phyloP scores from a whole-genome alignment of 2,113 vertebrate genomes.

The Mormyrus iriodes region DNA sequence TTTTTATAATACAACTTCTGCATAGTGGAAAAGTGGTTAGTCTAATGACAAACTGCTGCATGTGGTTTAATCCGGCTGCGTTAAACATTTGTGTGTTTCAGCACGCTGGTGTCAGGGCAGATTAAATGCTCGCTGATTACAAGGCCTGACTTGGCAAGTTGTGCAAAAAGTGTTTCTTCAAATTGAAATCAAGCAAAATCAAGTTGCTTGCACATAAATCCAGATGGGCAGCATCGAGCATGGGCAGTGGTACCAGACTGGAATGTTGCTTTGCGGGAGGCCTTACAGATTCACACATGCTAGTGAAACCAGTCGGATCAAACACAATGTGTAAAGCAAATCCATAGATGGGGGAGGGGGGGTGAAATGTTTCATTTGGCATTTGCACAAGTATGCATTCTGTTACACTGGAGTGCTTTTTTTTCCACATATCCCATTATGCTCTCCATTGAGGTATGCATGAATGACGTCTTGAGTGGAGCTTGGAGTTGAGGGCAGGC shows the following conservation, averaged over 20 bases:
- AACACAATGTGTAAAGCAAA: constrained; percentile 18
- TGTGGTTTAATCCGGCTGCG: constrained; percentile 21
- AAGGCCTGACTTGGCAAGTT: constrained; percentile 30
- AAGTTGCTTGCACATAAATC: constrained; percentile 28
- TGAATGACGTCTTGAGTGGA: neutral
- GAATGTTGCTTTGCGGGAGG: constrained; percentile 22
- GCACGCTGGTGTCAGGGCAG: constrained; percentile 26
- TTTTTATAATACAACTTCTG: neutral
- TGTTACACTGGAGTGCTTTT: neutral
- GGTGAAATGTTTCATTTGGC: neutral
- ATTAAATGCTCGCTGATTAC: constrained; percentile 27
- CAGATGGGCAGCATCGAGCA: constrained; percentile 22
- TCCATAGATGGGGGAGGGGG: neutral
- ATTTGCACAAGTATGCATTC: neutral
- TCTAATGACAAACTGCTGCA: constrained; percentile 17
- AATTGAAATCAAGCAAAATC: constrained; percentile 37
- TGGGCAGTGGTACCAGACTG: constrained; percentile 28
- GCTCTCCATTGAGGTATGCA: neutral
- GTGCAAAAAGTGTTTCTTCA: constrained; percentile 36
- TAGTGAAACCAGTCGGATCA: constrained; percentile 27
- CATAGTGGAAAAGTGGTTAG: neutral
- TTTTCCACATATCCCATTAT: neutral
- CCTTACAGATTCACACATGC: constrained; percentile 24
- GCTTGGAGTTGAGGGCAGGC: neutral
- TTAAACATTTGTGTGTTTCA: constrained; percentile 23